These are phyloP conservation scores for Platyrinchus mystaceus DNA, from an alignment of 2,797 vertebrate genomes.

Conservation along the genomic window DNA sequence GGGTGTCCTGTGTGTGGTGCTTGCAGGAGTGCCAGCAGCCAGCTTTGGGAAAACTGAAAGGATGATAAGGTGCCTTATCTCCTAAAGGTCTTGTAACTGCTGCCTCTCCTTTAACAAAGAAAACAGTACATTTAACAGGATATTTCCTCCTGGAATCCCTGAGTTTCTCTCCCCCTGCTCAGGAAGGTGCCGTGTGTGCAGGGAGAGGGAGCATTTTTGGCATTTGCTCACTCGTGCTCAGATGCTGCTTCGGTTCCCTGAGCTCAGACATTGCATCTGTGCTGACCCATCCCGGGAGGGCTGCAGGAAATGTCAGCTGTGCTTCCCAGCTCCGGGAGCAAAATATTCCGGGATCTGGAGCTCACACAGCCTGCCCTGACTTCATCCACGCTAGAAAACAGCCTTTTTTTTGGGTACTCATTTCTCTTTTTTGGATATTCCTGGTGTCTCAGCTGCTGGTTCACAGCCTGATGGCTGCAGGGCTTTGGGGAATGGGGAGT, in stretches of 20 bases:
- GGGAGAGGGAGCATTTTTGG: neutral
- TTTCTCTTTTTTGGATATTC: neutral
- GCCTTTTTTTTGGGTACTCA: neutral
- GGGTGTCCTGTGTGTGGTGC: neutral
- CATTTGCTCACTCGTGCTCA: neutral
- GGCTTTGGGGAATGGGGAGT: neutral
- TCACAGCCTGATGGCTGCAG: neutral
- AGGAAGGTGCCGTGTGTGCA: rapidly evolving
- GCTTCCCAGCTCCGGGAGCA: rapidly evolving
- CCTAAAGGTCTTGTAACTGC: neutral
- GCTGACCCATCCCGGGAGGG: rapidly evolving
- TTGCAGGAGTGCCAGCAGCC: neutral
- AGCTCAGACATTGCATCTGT: neutral
- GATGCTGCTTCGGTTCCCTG: neutral
- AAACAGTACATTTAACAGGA: neutral
- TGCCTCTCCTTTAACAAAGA: neutral
- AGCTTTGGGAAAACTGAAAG: neutral
- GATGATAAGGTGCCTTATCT: neutral
- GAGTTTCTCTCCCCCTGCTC: neutral
- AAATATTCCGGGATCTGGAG: neutral
- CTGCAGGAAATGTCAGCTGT: neutral
- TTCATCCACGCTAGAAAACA: neutral
- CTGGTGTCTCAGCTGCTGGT: neutral
- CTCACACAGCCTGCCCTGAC: rapidly evolving
- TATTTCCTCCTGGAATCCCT: neutral